These are phyloP conservation scores for Leptinotarsa tumamoca DNA, from an alignment of 2,888 invertebrate species.

Conservation along the genomic window DNA sequence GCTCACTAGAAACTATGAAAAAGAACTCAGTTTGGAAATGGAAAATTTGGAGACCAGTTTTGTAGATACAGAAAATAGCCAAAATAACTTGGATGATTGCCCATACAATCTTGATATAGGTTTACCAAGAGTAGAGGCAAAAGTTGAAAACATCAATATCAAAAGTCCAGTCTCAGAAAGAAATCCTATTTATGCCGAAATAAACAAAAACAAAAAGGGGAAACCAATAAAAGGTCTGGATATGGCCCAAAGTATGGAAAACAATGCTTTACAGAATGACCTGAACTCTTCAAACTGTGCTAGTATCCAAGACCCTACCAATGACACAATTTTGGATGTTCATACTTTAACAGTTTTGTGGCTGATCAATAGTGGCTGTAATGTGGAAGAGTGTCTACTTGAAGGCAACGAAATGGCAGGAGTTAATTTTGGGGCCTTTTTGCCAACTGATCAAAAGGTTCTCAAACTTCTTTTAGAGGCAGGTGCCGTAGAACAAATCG, in stretches of 20 bases:
- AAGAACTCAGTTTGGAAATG: conserved; percentile 55
- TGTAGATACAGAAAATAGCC: conserved; percentile 59
- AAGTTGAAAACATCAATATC: conserved; percentile 55
- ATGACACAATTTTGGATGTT: conserved; percentile 66
- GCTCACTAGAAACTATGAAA: conserved; percentile 58
- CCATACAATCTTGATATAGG: conserved; percentile 49
- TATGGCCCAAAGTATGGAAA: conserved; percentile 37
- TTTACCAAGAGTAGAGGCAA: conserved; percentile 49
- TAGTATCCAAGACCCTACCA: conserved; percentile 30
- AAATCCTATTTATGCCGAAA: conserved; percentile 62
- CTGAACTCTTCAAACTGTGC: conserved; percentile 26
- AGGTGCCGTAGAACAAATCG: conserved; percentile 73
- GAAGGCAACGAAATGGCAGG: conserved; percentile 66
- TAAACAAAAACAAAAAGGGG: conserved; percentile 58
- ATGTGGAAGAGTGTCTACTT: conserved; percentile 71
- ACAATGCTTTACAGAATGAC: conserved; percentile 34
- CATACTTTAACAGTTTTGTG: conserved; percentile 81
- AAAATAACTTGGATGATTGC: conserved; percentile 56
- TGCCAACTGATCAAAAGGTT: conserved; percentile 78
- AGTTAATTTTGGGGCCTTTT: conserved; percentile 70
- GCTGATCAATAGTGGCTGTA: conserved; percentile 79
- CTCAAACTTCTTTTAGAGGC: conserved; percentile 81
- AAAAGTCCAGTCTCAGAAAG: conserved; percentile 57
- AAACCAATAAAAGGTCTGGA: conserved; percentile 32
- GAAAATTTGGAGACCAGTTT: conserved; percentile 59